Evolutionary conservation across 2,797 vertebrate species (phyloP), one percentile per base, ranked within the genome.

Genomic region (Pseudochaenichthys georgianus): DNA sequence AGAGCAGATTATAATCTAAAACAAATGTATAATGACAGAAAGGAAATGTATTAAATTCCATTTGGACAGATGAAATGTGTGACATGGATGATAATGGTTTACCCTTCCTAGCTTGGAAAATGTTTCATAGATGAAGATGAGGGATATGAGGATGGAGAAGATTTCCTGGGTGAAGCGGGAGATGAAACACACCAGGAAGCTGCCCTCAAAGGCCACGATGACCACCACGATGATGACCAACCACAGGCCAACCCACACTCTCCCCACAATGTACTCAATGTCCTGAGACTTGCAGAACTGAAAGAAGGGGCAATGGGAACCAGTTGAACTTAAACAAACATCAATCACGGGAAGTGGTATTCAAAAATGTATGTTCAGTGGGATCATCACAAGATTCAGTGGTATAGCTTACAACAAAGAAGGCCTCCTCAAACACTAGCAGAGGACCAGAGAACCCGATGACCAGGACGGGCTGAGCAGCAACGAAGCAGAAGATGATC

Each of bases 41-140:
- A 15, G 13, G 0, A 34, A 57, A 59, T 11, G 13, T 57, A 1
- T 48, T 15, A 11, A 5, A 47, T 62, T 42, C 47, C 1, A 9
- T 41, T 45, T 13, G 4, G 23, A 51, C 5, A 38, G 4, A 60
- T 69, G 48, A 63, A 50, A 78, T 17, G 1, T 41, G 59, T 19
- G 5, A 34, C 65, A 70, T 47, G 71, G 52, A 55, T 52, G 46
- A 42, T 15, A 15, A 54, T 72, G 62, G 19, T 75, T 88, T 93
- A 99, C 98, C 95, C 92, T 96, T 82, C 90, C 64, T 0, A 99
- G 94, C 82, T 99, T 99, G 92, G 87, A 66, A 89, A 99, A 99
- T 21, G 98, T 99, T 94, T 99, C 98, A 0, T 94, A 98, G 94
- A 99, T 99, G 95, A 99, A 99, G 92, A 99, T 99, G 92, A 99